Base-by-base conservation (phyloP, 2,797 vertebrate species). In the Enteromius viviparus region DNA sequence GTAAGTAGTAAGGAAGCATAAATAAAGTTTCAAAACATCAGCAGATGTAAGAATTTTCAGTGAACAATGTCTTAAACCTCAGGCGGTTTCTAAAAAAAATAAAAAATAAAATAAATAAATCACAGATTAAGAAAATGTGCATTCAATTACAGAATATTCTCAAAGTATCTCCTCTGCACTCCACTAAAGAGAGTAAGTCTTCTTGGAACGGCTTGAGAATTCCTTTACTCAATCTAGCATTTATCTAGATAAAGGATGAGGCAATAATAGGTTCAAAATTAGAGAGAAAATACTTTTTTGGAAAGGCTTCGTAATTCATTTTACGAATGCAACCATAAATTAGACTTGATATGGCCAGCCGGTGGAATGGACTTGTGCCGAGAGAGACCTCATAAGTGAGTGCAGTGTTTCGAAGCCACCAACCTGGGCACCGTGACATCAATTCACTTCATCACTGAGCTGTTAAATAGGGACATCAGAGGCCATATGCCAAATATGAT, bases 371-470 rank as follows among this genome's bases (percentile, higher is more conserved):
- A 69, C 49, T 29, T 66, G n/a, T 45, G 51, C 15, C 9, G 40
- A 77, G 64, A 12, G 55, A 76, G 64, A 83, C 23, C 32, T 58
- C 74, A 77, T 42, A 58, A 77, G 75, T 8, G 29, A 83, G 42
- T 14, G 42, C 82, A 83, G 65, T n/a, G 45, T 70, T 77, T 77
- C 51, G 37, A 17, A 78, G 65, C 3, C 65, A 83, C 26, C 68
- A 78, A 83, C 75, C 66, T 71, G 53, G 55, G 75, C 65, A 71
- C 53, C n/a, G 4, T 78, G 37, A 83, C 51, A 83, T 37, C 65
- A 83, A 83, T 78, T 78, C 75, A 78, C 82, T 78, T 83, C 65
- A 60, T 71, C 82, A 83, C 82, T 83, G 75, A 83, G 66, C 74
- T 78, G 75, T 83, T 83, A 83, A 83, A 83, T 70, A 37, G 75